Conservation (phyloP, 2,797 vertebrate species). For the Propithecus deckenii region DNA sequence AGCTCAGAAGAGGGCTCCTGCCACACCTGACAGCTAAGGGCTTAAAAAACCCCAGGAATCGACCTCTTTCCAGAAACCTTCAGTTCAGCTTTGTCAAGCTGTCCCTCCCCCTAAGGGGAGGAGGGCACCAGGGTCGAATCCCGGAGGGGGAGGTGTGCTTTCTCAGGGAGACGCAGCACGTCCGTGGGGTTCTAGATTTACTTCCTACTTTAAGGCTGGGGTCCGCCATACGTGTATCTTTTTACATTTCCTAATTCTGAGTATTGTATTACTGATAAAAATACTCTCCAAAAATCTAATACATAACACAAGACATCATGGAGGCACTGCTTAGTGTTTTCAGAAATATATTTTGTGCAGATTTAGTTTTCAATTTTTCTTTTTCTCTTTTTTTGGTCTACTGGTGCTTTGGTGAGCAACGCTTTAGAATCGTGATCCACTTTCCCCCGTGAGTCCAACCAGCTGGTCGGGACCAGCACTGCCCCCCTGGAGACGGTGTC, state of each 20-base stretch:
- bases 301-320: constrained; percentile 76
- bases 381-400: constrained; percentile 75
- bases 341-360: constrained; percentile 81
- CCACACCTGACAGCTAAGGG: not conserved
- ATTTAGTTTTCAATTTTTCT: constrained; percentile 60
- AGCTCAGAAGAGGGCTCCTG: not conserved
- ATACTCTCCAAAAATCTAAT: constrained; percentile 76
- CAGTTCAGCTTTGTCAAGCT: not conserved
- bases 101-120: constrained; percentile 23
- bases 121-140: constrained; percentile 15
- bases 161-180: constrained; percentile 72
- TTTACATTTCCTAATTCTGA: constrained; percentile 70
- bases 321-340: constrained; percentile 81
- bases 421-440: constrained; percentile 25
- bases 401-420: constrained; percentile 75
- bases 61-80: not conserved
- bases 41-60: not conserved
- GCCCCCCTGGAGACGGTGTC: constrained; percentile 42
- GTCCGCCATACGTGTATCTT: constrained; percentile 52
- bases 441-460: not conserved
- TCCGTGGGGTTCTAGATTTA: constrained; percentile 59
- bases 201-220: constrained; percentile 77
- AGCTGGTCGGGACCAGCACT: constrained; percentile 59
- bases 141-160: constrained; percentile 75
- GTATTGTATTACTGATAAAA: constrained; percentile 76